Conservation (phyloP, 1,140 invertebrate genomes). For the Proales similis region DNA sequence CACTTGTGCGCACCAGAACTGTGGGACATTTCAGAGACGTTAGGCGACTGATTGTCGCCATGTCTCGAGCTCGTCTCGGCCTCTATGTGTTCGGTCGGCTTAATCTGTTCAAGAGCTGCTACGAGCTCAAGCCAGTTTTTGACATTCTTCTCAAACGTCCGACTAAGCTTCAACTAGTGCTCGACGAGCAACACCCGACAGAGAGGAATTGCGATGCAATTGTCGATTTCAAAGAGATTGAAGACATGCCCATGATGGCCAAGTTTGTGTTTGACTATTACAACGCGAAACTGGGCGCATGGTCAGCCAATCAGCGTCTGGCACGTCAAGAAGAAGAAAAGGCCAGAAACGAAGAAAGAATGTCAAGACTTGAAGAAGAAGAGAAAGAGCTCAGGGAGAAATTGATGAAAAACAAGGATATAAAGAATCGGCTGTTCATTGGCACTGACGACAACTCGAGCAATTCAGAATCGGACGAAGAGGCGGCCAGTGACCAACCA, state of each 20-base stretch:
- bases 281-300: constrained; percentile 8
- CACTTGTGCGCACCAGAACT: constrained; percentile 84
- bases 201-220: background rate
- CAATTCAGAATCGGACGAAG: too few species aligned
- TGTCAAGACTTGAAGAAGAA: constrained; percentile 5
- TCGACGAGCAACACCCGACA: constrained; percentile 9
- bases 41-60: constrained; percentile 87
- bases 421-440: too few species aligned
- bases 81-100: constrained; percentile 90
- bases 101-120: constrained; percentile 86
- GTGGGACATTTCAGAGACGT: constrained; percentile 95
- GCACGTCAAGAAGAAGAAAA: background rate
- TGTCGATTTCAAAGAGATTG: background rate
- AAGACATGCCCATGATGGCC: constrained; percentile 33
- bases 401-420: too few species aligned
- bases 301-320: constrained; percentile 21
- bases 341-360: constrained; percentile 9
- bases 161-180: constrained; percentile 16
- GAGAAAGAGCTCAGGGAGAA: constrained; percentile 29
- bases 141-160: constrained; percentile 11
- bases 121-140: constrained; percentile 64
- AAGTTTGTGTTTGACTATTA: constrained; percentile 38
- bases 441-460: too few species aligned
- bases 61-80: constrained; percentile 92
- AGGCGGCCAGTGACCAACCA: too few species aligned